These are phyloP conservation scores for Conopomorpha cramerella DNA, from an alignment of 1,140 invertebrate genomes.

Conservation along the genomic window DNA sequence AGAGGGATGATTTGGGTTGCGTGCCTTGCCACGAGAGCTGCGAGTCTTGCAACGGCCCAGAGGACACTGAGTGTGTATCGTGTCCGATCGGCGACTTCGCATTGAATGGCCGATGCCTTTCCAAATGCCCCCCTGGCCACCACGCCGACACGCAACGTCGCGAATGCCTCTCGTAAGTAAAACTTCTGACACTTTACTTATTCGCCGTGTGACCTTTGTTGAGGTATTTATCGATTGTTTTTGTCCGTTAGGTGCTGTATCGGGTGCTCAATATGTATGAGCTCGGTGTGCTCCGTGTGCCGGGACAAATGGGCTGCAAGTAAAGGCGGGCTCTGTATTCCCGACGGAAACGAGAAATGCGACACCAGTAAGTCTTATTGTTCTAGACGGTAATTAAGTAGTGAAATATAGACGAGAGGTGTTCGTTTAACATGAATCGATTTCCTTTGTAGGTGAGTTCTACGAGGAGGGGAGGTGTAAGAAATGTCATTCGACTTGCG, in stretches of 20 bases:
- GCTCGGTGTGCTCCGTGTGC: slow-evolving; percentile 69
- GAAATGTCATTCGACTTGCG: slow-evolving; percentile 74
- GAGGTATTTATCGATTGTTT: slow-evolving; percentile 9
- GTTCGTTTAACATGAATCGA: too few species aligned
- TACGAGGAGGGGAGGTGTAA: slow-evolving; percentile 71
- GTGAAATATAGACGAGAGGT: too few species aligned
- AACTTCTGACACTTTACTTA: slow-evolving; percentile 7
- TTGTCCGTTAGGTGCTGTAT: slow-evolving; percentile 65
- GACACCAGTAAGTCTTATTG: slow-evolving; percentile 43
- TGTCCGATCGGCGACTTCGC: slow-evolving; percentile 71
- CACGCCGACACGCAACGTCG: slow-evolving; percentile 73
- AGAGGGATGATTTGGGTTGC: slow-evolving; percentile 78
- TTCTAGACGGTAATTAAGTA: background rate
- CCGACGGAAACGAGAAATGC: slow-evolving; percentile 70
- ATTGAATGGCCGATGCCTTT: slow-evolving; percentile 65
- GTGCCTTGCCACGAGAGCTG: slow-evolving; percentile 76
- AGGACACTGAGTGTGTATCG: slow-evolving; percentile 76
- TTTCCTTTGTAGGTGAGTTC: slow-evolving; percentile 66
- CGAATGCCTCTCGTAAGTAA: slow-evolving; percentile 66
- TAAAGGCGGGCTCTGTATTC: slow-evolving; percentile 70
- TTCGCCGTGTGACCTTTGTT: slow-evolving; percentile 7
- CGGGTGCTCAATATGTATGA: slow-evolving; percentile 73
- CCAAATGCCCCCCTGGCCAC: slow-evolving; percentile 70
- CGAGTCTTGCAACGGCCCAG: slow-evolving; percentile 79
- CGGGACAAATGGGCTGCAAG: slow-evolving; percentile 71